These are phyloP conservation scores for Pristionchus pacificus DNA, from an alignment of 1,140 invertebrate species.

Conservation along the genomic window DNA sequence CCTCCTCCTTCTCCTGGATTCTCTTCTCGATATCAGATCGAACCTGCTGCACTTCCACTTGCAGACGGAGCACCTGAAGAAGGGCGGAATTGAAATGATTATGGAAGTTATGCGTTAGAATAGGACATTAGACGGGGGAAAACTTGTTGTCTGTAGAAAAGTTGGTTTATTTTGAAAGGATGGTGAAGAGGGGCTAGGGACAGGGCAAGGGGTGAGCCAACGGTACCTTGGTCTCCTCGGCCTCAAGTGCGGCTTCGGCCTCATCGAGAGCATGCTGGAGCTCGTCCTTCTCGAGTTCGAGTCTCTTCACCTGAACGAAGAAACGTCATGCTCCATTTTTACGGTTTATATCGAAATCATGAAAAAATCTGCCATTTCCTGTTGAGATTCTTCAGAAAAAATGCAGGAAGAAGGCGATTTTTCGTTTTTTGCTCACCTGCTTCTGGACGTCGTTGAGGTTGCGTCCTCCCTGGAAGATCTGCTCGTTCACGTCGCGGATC, in stretches of 20 bases:
- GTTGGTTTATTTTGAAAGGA: too few relatives aligned
- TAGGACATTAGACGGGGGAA: too few relatives aligned
- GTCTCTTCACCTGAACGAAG: slow-evolving; percentile 71
- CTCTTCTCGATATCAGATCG: slow-evolving; percentile 94
- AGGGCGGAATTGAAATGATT: too few relatives aligned
- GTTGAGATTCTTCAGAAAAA: too few relatives aligned
- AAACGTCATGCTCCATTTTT: too few relatives aligned
- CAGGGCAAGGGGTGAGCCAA: too few relatives aligned
- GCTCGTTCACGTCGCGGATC: slow-evolving; percentile 95
- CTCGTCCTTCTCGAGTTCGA: slow-evolving; percentile 75
- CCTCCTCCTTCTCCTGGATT: slow-evolving; percentile 98
- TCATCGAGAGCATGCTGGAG: slow-evolving; percentile 67
- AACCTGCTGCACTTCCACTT: slow-evolving; percentile 91
- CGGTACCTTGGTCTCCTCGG: slow-evolving; percentile 84
- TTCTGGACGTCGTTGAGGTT: slow-evolving; percentile 75
- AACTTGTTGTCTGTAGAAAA: too few relatives aligned
- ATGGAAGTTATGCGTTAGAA: too few relatives aligned
- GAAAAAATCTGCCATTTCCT: too few relatives aligned
- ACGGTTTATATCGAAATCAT: too few relatives aligned
- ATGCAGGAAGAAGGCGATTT: background rate
- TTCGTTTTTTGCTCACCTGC: slow-evolving; percentile 65
- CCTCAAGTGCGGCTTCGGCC: slow-evolving; percentile 92
- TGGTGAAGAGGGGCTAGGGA: too few relatives aligned
- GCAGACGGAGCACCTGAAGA: slow-evolving; percentile 74
- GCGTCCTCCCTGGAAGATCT: slow-evolving; percentile 94